Evolutionary conservation across 2,888 invertebrate species (phyloP), one percentile per base, ranked within the genome.

Genomic region (Yponomeuta plumbellus): DNA sequence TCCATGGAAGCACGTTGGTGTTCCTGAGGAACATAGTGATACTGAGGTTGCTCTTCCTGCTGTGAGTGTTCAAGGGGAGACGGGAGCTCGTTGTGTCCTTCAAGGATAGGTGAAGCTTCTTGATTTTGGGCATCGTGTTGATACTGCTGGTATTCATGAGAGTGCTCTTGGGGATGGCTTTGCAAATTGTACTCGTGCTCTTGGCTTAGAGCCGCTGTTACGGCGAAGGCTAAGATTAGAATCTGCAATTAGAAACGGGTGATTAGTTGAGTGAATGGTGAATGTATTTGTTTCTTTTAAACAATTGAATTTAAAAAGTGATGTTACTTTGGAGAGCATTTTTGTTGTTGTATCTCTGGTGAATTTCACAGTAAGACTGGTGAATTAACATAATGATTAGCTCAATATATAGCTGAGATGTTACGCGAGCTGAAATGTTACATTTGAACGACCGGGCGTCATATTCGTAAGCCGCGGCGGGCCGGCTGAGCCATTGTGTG

Each of bases 381-480:
- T 88, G 87, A 84, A 87, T 88, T 86, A 85, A 83, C 86, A 87
- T 85, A 85, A 83, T 82, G 81, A 85, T 88, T 84, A 87, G 84
- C 87, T 84, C 86, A 88, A 89, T 91, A 90, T 91, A 91, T 91
- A 91, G 85, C 77, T 83, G 86, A 88, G 88, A 89, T 85, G 90
- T 88, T 86, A 88, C 88, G 88, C 84, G 89, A 88, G 86, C 85
- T 66, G 86, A 87, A 86, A 83, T 86, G 88, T 84, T 86, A 86
- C 83, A 85, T 87, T 86, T 84, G 80, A 78, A 80, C 81, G 79
- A 82, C 69, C 82, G 78, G 83, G 84, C 85, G 81, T 83, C 84
- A 81, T 83, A 85, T 83, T 85, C 82, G 83, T 78, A 82, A 86
- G 82, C 76, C 83, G 71, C 17, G 17, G 44, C 44, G 44, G 75